A percentile compares a stretch with the other conserved stretches of the same genome.
Evolutionary conservation across 2,888 invertebrate species (phyloP).

Genomic region (Apamea monoglypha): DNA sequence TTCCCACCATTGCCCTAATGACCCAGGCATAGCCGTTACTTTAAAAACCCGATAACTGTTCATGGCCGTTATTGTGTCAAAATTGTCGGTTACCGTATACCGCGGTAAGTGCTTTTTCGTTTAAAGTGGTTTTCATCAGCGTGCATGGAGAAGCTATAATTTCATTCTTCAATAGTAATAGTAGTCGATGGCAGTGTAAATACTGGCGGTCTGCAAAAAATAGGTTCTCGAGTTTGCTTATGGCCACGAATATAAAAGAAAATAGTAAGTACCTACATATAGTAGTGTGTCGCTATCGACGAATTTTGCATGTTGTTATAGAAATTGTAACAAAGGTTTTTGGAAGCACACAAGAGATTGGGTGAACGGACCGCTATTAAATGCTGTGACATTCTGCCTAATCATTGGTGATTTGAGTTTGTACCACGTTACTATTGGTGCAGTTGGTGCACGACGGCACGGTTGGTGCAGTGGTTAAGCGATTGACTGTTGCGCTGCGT

Average conservation of each 20-base stretch:
- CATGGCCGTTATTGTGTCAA: constrained; percentile 43
- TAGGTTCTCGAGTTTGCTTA: neutral
- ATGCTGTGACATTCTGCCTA: no score
- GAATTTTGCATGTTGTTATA: neutral
- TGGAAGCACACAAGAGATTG: no score
- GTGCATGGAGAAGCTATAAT: constrained; percentile 48
- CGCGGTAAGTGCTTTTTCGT: constrained; percentile 53
- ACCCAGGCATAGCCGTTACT: constrained; percentile 34
- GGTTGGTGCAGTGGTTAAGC: no score
- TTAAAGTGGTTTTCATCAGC: constrained; percentile 52
- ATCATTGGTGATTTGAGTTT: no score
- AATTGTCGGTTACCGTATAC: constrained; percentile 40
- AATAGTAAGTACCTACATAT: neutral
- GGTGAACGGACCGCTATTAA: no score
- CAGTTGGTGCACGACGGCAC: no score
- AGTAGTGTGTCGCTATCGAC: neutral
- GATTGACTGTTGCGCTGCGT: no score
- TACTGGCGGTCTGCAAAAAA: constrained; percentile 17
- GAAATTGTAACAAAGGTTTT: neutral
- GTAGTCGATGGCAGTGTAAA: constrained; percentile 22
- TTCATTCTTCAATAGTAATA: constrained; percentile 54
- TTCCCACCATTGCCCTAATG: constrained; percentile 36
- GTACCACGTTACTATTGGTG: no score
- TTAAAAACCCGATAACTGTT: constrained; percentile 42
- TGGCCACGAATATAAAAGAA: neutral